Conservation (phyloP, 2,113 vertebrate genomes). For the Syngnathus typhle region DNA sequence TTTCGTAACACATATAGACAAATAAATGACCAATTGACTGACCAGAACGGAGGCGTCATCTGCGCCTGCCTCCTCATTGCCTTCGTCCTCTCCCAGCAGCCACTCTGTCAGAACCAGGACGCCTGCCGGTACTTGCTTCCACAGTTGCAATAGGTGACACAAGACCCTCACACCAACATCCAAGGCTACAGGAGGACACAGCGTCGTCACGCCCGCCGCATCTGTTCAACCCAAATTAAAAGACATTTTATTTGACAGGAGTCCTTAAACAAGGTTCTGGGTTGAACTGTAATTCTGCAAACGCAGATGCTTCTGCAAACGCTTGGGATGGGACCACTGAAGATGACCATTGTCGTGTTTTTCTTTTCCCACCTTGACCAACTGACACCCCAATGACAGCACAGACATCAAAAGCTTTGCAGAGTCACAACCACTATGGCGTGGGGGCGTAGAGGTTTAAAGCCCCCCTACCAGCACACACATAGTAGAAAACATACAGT, state of each 20-base stretch:
- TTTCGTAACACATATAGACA: not conserved
- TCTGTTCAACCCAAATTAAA: slow-evolving; percentile 53
- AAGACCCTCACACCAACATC: slow-evolving; percentile 73
- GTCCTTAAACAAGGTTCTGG: not conserved
- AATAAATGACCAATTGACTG: not conserved
- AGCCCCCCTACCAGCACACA: slow-evolving; percentile 38
- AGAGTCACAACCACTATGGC: slow-evolving; percentile 46
- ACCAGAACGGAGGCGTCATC: slow-evolving; percentile 58
- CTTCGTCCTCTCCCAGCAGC: slow-evolving; percentile 76
- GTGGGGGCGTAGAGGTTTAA: slow-evolving; percentile 18
- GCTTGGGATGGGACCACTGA: not conserved
- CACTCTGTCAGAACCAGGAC: slow-evolving; percentile 73
- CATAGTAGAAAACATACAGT: slow-evolving; percentile 19
- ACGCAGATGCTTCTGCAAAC: too few species aligned
- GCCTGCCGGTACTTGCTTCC: slow-evolving; percentile 68
- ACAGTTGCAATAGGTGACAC: slow-evolving; percentile 77
- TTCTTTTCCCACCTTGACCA: slow-evolving; percentile 54
- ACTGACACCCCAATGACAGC: slow-evolving; percentile 62
- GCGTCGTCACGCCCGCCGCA: slow-evolving; percentile 63
- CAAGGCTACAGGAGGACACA: slow-evolving; percentile 81
- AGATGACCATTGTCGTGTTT: not conserved
- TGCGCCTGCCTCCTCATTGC: not conserved
- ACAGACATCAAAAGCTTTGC: slow-evolving; percentile 56
- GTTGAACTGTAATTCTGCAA: not conserved
- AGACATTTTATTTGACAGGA: not conserved